Evolutionary conservation across 35 echinoderm and acorn worm genomes (phyloP).

Genomic region (Amphiura filiformis): DNA sequence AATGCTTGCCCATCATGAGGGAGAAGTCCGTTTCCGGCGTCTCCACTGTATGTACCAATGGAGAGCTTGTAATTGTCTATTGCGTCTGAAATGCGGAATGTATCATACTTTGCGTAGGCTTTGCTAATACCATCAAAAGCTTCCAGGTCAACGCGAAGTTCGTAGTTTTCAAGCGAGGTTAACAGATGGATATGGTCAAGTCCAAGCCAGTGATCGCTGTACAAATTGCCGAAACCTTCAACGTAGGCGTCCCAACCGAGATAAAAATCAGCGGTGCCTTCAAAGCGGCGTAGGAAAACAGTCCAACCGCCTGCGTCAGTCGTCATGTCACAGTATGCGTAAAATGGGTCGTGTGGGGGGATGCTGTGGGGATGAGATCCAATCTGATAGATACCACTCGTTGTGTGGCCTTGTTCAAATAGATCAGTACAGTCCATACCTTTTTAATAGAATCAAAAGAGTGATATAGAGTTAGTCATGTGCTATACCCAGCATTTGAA

Average conservation of each 20-base stretch:
- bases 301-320: slow-evolving; percentile 37
- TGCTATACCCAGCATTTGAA: too few relatives aligned
- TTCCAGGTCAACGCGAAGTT: slow-evolving; percentile 56
- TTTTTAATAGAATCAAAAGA: too few relatives aligned
- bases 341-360: not conserved
- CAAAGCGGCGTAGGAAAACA: slow-evolving; percentile 27
- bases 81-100: slow-evolving; percentile 44
- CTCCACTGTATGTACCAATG: not conserved
- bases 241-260: slow-evolving; percentile 9
- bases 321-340: slow-evolving; percentile 39
- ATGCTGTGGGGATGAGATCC: not conserved
- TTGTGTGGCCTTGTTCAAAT: not conserved
- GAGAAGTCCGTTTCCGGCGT: not conserved
- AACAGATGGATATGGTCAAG: slow-evolving; percentile 1
- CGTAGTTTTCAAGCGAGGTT: slow-evolving; percentile 39
- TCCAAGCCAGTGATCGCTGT: slow-evolving; percentile 48
- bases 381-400: slow-evolving; percentile 30
- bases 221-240: slow-evolving; percentile 34
- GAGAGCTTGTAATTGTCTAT: not conserved
- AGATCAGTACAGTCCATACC: slow-evolving; percentile 1
- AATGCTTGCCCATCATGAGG: not conserved
- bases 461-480: too few relatives aligned
- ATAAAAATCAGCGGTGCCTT: slow-evolving; percentile 49
- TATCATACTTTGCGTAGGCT: slow-evolving; percentile 52
- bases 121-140: slow-evolving; percentile 46